Percentiles rank a stretch among this genome's conserved stretches.
Conservation (phyloP, 2,888 invertebrate species). For the Trachelus troglodyta region DNA sequence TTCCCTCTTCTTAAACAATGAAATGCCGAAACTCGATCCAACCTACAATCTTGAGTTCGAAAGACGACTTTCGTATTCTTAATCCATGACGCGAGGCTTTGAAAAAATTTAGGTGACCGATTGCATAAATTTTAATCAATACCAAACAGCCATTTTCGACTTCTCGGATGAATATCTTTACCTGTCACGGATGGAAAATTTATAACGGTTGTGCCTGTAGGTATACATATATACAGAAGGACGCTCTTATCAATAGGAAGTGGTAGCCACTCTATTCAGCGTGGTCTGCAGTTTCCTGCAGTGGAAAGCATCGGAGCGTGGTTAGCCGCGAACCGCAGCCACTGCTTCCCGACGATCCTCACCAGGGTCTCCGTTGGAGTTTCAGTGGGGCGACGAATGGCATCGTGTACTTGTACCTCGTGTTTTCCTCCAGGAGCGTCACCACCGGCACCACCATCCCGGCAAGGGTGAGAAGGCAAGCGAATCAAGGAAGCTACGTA, state of each 20-base stretch:
- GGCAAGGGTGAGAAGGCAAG: not conserved
- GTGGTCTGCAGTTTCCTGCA: constrained; percentile 42
- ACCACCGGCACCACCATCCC: not conserved
- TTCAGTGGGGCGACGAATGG: constrained; percentile 9
- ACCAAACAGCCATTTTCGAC: not conserved
- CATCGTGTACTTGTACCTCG: constrained; percentile 4
- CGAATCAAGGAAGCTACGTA: not conserved
- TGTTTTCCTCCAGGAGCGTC: not conserved
- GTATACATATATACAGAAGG: not conserved
- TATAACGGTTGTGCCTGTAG: not conserved
- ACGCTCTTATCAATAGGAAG: constrained; percentile 3
- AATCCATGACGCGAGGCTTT: not conserved
- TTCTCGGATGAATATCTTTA: not conserved
- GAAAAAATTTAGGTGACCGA: not conserved
- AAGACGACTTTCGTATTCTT: not conserved
- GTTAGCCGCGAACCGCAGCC: constrained; percentile 63
- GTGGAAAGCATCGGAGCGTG: constrained; percentile 63
- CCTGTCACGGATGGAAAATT: not conserved
- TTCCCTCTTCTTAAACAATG: not conserved
- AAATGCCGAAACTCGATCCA: not conserved
- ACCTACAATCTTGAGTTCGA: not conserved
- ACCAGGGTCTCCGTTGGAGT: not conserved
- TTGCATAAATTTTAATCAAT: not conserved
- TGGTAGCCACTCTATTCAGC: constrained; percentile 2
- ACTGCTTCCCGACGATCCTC: constrained; percentile 51